A percentile compares a stretch with the other conserved stretches of the same genome.
These are phyloP conservation scores for Penaeus vannamei DNA, from an alignment of 1,140 invertebrate genomes.

Conservation along the genomic window DNA sequence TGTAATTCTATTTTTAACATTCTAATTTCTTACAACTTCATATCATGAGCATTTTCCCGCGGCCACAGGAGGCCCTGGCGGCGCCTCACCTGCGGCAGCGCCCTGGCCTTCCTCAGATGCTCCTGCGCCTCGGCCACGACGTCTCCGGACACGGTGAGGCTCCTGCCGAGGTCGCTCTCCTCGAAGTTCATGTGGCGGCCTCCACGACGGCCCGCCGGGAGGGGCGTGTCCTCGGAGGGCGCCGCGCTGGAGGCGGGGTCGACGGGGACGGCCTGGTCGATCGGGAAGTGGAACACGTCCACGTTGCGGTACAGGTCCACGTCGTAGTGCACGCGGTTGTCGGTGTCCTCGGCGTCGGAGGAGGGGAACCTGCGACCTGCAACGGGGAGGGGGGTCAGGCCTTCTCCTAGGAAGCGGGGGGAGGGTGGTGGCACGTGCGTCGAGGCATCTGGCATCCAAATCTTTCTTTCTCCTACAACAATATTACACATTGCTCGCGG, in stretches of 20 bases:
- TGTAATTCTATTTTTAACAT: not conserved
- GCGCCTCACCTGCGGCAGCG: conserved; percentile 26
- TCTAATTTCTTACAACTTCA: too few relatives aligned
- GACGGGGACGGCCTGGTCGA: conserved; percentile 27
- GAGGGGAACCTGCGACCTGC: conserved; percentile 39
- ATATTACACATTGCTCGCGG: too few relatives aligned
- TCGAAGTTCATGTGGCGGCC: not conserved
- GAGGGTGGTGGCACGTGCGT: too few relatives aligned
- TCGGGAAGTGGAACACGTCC: conserved; percentile 55
- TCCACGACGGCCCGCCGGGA: not conserved
- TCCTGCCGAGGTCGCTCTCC: not conserved
- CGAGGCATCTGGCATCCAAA: too few relatives aligned
- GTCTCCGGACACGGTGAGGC: conserved; percentile 51
- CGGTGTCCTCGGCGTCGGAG: conserved; percentile 2
- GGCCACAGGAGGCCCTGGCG: too few relatives aligned
- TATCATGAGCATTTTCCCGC: too few relatives aligned
- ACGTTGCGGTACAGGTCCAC: conserved; percentile 61
- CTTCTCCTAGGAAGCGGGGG: not conserved
- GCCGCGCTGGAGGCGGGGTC: not conserved
- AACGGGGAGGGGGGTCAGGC: not conserved
- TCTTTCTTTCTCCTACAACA: too few relatives aligned
- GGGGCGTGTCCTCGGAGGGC: not conserved
- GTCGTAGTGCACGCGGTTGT: conserved; percentile 53
- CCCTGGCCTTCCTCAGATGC: conserved; percentile 34
- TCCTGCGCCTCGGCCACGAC: conserved; percentile 49